Evolutionary conservation across 1,140 invertebrate genomes (phyloP), one percentile per base, ranked within the genome.

Genomic region (Drepana arcuata): DNA sequence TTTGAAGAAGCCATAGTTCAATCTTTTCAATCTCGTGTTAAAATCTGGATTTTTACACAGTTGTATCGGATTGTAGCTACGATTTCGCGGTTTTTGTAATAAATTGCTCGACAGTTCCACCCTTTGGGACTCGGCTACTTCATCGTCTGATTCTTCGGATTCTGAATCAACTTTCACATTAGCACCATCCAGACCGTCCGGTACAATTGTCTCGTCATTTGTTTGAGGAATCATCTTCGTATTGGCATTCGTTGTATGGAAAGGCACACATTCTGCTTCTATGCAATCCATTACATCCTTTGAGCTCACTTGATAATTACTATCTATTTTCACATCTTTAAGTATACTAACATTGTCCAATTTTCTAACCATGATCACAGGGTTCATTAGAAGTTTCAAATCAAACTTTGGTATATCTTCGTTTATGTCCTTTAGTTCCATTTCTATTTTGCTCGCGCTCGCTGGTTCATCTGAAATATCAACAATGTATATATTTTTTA

Each of bases 21-120:
- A 42, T 35, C 65, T 52, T 39, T 71, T 79, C 30, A 82, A 50
- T 29, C 69, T 41, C 2, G 71, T 82, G 41, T 82, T 82, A 41
- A 80, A 82, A 52, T 82, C 78, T 2, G 78, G 78, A 48, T 82
- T 82, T 46, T 80, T 79, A 31, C 73, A 80, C 3, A 82, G 30
- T 13, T 66, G 49, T 52, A 77, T 69, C 0, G 73, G 66, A 44
- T 68, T 71, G 25, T 82, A 82, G 3, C 24, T 46, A 15, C 55
- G 49, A 24, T 39, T 51, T 40, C 51, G 59, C n/a, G 73, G 78
- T 57, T 79, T 82, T 39, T 73, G 60, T 11, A 82, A 48, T 2
- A 75, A 35, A 45, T 55, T 58, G 40, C 60, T 82, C 0, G 59
- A 63, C 10, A 35, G 24, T 40, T 61, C 63, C 3, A 78, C 36